Evolutionary conservation across 2,797 vertebrate species (phyloP), one percentile per base, ranked within the genome.

Genomic region (Molothrus aeneus): DNA sequence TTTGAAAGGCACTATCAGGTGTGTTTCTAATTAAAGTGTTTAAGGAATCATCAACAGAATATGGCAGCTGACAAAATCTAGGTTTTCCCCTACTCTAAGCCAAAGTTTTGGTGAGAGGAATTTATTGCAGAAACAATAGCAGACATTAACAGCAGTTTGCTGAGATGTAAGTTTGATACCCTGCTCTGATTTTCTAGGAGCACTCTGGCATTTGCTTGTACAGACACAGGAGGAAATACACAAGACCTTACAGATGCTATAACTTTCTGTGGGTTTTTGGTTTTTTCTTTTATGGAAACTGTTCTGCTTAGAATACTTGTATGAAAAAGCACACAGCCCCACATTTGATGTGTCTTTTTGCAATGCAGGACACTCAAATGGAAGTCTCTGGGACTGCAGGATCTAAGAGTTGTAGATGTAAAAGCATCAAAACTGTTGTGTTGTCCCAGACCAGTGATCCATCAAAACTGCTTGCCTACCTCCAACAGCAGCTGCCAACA

Each of bases 41-140:
- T 56, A 71, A 86, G 42, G 29, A 84, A 61, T 65, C 24, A 9
- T 22, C 63, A 84, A 32, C 15, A 48, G 70, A 81, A 92, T 75
- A 81, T 20, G 61, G 17, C 36, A 79, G 45, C 59, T 84, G 66
- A 61, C 42, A 72, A 92, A 88, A 84, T 47, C 38, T 71, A 79
- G 29, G 54, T 8, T 56, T 50, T 81, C 7, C 20, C 11, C 17
- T 71, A 25, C 22, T 54, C 43, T 45, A 68, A 56, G n/a, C n/a
- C 22, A 40, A 57, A 83, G 50, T 72, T 69, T 42, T 80, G 11
- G 10, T 14, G 48, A 42, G 63, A 86, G 36, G 31, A 78, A 60
- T 83, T 88, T 77, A 26, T 47, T 77, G 45, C 80, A 88, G 65
- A 80, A 90, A 48, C 31, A 54, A 78, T 5, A 83, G 51, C 51